phyloP scores from a whole-genome alignment of 1,140 invertebrate species.

The Eriosoma lanigerum region DNA sequence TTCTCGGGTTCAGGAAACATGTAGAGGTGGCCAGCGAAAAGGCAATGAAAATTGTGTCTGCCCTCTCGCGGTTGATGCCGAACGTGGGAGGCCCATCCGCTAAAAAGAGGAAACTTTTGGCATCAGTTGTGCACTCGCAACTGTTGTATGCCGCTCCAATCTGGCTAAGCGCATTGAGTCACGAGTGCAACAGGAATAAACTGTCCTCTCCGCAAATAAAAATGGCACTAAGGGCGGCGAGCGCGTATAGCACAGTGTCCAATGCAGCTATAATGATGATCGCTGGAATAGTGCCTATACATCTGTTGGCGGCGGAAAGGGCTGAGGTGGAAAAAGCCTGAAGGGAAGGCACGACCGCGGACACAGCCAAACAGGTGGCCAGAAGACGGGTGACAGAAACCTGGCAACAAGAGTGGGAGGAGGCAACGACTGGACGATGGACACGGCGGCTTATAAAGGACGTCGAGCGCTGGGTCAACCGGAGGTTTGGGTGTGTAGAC shows the following conservation, averaged over 20 bases:
- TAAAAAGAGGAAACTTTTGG: neutral
- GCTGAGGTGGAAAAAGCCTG: too few relatives aligned
- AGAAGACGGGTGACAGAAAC: neutral
- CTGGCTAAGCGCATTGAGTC: neutral
- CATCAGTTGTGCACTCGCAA: neutral
- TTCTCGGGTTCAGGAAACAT: neutral
- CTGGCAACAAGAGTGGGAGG: neutral
- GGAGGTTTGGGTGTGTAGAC: too few relatives aligned
- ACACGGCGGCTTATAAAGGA: too few relatives aligned
- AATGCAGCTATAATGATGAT: too few relatives aligned
- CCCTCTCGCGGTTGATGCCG: too few relatives aligned
- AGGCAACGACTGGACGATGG: neutral
- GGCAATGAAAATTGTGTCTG: too few relatives aligned
- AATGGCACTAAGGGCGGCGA: neutral
- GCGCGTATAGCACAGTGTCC: too few relatives aligned
- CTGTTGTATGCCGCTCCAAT: constrained; percentile 4
- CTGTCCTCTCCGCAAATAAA: neutral
- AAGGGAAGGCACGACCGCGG: neutral
- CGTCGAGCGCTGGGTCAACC: too few relatives aligned
- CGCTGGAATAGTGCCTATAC: too few relatives aligned
- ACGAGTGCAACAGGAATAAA: too few relatives aligned
- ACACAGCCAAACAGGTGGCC: neutral
- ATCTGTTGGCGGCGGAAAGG: too few relatives aligned
- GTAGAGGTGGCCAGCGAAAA: neutral
- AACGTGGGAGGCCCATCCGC: too few relatives aligned